Conservation (phyloP, 2,797 vertebrate genomes). For the Spondyliosoma cantharus region DNA sequence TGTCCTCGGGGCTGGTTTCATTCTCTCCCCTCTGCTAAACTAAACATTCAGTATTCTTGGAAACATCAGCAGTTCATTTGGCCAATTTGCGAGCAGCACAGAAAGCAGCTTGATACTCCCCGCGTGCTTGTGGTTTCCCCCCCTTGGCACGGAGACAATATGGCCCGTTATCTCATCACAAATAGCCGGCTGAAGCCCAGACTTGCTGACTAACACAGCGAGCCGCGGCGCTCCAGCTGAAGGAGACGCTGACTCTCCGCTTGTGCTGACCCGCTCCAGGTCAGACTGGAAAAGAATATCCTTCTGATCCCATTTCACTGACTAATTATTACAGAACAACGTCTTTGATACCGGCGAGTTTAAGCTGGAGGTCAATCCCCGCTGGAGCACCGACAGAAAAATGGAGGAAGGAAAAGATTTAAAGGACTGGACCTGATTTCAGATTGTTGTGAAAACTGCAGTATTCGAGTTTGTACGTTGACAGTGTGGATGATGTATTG, state of each 20-base stretch:
- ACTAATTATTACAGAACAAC: slow-evolving; percentile 35
- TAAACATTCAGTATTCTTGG: slow-evolving; percentile 42
- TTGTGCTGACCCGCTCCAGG: slow-evolving; percentile 45
- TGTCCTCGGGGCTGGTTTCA: slow-evolving; percentile 10
- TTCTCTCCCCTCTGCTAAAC: slow-evolving; percentile 25
- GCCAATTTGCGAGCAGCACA: slow-evolving; percentile 27
- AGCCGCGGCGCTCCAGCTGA: slow-evolving; percentile 10
- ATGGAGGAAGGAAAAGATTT: background rate
- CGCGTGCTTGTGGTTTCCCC: slow-evolving; percentile 33
- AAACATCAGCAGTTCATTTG: slow-evolving; percentile 27
- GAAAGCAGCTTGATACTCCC: slow-evolving; percentile 39
- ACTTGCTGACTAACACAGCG: slow-evolving; percentile 54
- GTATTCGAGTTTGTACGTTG: no score
- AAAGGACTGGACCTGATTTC: background rate
- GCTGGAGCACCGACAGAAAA: background rate
- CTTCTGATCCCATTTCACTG: slow-evolving; percentile 67
- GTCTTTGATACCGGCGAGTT: slow-evolving; percentile 7
- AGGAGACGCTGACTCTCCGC: slow-evolving; percentile 50
- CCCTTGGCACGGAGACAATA: slow-evolving; percentile 28
- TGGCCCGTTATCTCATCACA: slow-evolving; percentile 34
- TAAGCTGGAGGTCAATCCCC: slow-evolving; percentile 6
- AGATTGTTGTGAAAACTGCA: background rate
- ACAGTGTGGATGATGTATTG: no score
- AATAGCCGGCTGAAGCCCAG: slow-evolving; percentile 22
- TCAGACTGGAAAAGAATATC: slow-evolving; percentile 51